Percentiles rank a stretch among this genome's conserved stretches.
These are phyloP conservation scores for Entelurus aequoreus DNA, from an alignment of 2,113 vertebrate species.

Conservation along the genomic window DNA sequence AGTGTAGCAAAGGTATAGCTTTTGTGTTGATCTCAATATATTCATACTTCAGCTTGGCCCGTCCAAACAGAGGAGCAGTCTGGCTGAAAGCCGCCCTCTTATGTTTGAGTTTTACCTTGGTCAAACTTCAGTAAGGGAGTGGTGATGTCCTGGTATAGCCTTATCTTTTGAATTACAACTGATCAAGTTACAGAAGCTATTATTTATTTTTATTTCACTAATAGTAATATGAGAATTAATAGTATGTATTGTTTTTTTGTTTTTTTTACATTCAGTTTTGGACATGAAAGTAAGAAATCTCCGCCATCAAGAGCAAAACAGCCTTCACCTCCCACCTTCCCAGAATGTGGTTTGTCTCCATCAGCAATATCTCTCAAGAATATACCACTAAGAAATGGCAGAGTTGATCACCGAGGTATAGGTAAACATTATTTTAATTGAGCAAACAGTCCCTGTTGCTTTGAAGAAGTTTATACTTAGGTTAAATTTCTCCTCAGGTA, in stretches of 20 bases:
- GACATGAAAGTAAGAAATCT: constrained; percentile 62
- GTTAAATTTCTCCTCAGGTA: background rate
- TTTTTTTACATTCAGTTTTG: constrained; percentile 55
- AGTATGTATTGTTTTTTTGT: background rate
- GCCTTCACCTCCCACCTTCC: constrained; percentile 62
- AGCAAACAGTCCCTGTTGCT: background rate
- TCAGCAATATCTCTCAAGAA: constrained; percentile 43
- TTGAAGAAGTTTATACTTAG: background rate
- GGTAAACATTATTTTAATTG: background rate
- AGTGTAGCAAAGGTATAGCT: background rate
- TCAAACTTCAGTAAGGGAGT: background rate
- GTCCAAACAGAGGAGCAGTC: background rate
- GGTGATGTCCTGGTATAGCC: background rate
- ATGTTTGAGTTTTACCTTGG: no score
- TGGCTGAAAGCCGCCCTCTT: background rate
- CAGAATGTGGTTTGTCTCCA: constrained; percentile 58
- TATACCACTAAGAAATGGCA: constrained; percentile 44
- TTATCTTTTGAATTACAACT: background rate
- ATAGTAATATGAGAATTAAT: no score
- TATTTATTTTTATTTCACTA: background rate
- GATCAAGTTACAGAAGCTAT: background rate
- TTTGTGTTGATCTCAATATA: background rate
- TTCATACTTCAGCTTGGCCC: background rate
- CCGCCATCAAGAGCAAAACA: background rate
- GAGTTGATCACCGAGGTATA: background rate